Evolutionary conservation across 2,888 invertebrate genomes (phyloP).

Genomic region (Falcaria lacertinaria): DNA sequence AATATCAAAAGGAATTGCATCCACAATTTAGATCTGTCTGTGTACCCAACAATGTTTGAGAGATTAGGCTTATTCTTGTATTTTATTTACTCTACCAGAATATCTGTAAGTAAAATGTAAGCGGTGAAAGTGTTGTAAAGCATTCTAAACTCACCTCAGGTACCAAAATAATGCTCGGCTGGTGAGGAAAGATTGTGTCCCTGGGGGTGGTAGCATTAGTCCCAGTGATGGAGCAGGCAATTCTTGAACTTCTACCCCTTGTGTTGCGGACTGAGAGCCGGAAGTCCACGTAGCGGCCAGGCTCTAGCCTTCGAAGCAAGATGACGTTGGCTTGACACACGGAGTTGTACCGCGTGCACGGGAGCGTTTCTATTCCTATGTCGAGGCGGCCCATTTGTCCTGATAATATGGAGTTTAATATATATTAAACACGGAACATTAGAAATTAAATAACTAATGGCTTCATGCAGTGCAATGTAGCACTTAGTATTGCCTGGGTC

Average conservation of each 20-base stretch:
- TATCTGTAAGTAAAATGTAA: too few relatives aligned
- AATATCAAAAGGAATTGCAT: too few relatives aligned
- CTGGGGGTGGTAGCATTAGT: conserved; percentile 92
- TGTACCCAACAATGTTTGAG: too few relatives aligned
- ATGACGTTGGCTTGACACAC: conserved; percentile 94
- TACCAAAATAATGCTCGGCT: conserved; percentile 86
- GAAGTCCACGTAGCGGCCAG: conserved; percentile 92
- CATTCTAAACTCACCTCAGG: conserved; percentile 85
- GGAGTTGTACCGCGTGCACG: conserved; percentile 92
- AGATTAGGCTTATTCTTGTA: too few relatives aligned
- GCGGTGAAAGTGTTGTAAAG: too few relatives aligned
- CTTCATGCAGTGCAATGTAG: too few relatives aligned
- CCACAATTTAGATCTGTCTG: too few relatives aligned
- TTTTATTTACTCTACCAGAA: too few relatives aligned
- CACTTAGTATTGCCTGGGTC: too few relatives aligned
- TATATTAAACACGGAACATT: too few relatives aligned
- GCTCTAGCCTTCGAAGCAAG: conserved; percentile 86
- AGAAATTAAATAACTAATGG: too few relatives aligned
- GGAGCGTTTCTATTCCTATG: conserved; percentile 88
- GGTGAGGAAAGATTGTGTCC: conserved; percentile 90
- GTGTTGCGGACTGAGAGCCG: conserved; percentile 86
- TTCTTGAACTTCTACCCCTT: conserved; percentile 86
- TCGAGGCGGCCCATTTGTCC: conserved; percentile 86
- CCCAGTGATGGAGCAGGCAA: conserved; percentile 89
- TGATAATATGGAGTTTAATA: too few relatives aligned